Evolutionary conservation across 2,797 vertebrate genomes (phyloP).

Genomic region (Arrhamphus sclerolepis): DNA sequence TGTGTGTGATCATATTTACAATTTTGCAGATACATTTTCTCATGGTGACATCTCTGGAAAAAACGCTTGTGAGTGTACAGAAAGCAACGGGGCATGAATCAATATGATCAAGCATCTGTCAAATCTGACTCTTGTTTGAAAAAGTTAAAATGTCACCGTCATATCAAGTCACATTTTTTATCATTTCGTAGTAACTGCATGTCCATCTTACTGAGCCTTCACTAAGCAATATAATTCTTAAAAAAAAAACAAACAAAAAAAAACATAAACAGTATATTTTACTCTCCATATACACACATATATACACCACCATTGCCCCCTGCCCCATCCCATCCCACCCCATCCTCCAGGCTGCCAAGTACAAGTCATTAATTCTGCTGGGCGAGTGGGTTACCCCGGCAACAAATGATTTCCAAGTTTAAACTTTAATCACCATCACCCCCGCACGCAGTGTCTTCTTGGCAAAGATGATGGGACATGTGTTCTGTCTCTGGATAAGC

Average conservation of each 20-base stretch:
- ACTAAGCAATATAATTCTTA: not conserved
- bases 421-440: conserved; percentile 57
- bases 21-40: not conserved
- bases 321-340: not conserved
- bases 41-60: conserved; percentile 19
- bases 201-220: conserved; percentile 25
- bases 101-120: conserved; percentile 47
- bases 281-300: not conserved
- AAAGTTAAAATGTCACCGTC: conserved; percentile 33
- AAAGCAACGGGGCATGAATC: conserved; percentile 21
- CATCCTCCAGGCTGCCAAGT: conserved; percentile 24
- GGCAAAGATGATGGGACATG: conserved; percentile 47
- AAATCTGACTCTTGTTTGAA: conserved; percentile 24
- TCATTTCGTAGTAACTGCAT: conserved; percentile 23
- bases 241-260: conserved; percentile 14
- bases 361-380: conserved; percentile 55
- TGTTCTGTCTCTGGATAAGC: conserved; percentile 29
- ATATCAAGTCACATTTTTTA: conserved; percentile 22
- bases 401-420: conserved; percentile 69
- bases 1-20: conserved; percentile 11
- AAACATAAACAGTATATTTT: not conserved
- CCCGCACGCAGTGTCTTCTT: conserved; percentile 34
- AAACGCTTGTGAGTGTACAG: conserved; percentile 18
- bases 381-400: conserved; percentile 54
- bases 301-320: too few relatives aligned